Evolutionary conservation across 2,888 invertebrate species (phyloP), one percentile per base, ranked within the genome.

Genomic region (Tanypteryx hageni): DNA sequence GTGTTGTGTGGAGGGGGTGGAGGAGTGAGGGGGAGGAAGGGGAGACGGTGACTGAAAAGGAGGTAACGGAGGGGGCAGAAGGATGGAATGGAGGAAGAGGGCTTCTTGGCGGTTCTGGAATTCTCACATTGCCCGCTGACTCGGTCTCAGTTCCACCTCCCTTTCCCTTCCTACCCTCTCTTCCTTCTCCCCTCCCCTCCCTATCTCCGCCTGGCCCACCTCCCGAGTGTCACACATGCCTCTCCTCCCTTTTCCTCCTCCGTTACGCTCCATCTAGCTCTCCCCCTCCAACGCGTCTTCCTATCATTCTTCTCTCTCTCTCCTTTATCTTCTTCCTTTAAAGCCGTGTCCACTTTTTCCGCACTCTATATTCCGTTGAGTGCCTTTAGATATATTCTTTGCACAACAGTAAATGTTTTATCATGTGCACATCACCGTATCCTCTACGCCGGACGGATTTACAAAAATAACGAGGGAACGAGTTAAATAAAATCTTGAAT

Each of bases 201-300:
- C 0, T 13, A 58, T 27, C 27, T 27, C 59, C 83, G n/a, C 58
- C 22, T 85, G 56, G 44, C 57, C 22, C 27, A 2, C 16, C 16
- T 86, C 86, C 68, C 68, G 22, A n/a, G 22, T 76, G 76, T 76
- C 76, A 76, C 76, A 76, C 22, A 76, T 76, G 76, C 76, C 76
- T 76, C 76, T 76, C 27, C 27, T 76, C 76, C 76, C 27, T 76
- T 76, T 76, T 10, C 76, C 18, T 76, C 0, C 68, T 76, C 22
- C 76, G 76, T 76, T 76, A 22, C 76, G 27, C 76, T 27, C 76
- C 76, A 27, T 76, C 76, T 76, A 27, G 13, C 18, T 3, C 76
- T 27, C 11, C 27, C 9, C 76, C 13, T 9, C 76, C 27, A 7
- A 13, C 59, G 31, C 14, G 14, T 59, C 59, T 56, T 83, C 86